Evolutionary conservation across 2,113 vertebrate genomes (phyloP).

Genomic region (Phodopus roborovskii): DNA sequence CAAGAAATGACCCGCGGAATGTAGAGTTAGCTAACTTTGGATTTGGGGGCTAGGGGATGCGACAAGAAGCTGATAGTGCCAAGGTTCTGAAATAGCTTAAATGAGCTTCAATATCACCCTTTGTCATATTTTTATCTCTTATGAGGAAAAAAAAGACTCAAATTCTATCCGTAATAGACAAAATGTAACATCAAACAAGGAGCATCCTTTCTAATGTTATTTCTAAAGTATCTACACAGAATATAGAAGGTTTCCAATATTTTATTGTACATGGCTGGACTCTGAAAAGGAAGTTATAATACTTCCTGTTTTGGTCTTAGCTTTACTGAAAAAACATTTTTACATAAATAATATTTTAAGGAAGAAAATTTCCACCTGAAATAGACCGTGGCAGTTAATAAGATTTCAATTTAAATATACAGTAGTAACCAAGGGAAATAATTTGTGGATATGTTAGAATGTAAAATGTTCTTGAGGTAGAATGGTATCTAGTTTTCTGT

Average conservation of each 20-base stretch:
- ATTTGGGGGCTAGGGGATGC: background rate
- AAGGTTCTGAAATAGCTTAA: background rate
- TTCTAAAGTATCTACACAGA: background rate
- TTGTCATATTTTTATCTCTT: background rate
- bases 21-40: background rate
- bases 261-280: background rate
- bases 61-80: background rate
- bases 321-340: background rate
- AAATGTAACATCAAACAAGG: background rate
- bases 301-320: background rate
- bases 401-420: background rate
- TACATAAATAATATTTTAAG: background rate
- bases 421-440: background rate
- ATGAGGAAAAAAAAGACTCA: background rate
- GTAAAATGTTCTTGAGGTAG: background rate
- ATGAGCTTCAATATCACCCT: background rate
- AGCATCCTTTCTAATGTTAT: background rate
- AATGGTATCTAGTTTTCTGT: background rate
- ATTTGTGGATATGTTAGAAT: background rate
- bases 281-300: background rate
- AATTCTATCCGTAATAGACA: background rate
- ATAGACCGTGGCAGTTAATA: background rate
- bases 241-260: background rate
- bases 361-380: slow-evolving; percentile 7
- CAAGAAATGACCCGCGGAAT: background rate